Base-by-base conservation (phyloP, 2,888 invertebrate genomes). In the Dicranocentrus wangi region DNA sequence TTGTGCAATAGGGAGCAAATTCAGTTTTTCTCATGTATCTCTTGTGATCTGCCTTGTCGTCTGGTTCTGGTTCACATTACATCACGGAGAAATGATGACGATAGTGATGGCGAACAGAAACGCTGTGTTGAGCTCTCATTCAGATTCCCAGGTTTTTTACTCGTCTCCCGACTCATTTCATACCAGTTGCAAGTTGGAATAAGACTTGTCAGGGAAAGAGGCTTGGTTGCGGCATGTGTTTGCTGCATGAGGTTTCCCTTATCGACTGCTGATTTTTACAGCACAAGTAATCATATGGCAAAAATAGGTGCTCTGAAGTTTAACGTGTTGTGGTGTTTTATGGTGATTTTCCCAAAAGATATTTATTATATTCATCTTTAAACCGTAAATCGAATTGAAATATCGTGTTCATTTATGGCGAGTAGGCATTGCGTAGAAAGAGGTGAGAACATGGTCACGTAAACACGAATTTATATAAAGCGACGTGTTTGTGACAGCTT, bases 401-500 rank as follows among this genome's bases (percentile, higher is more conserved):
- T 39, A 8, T 39, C 13, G 39, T 39, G 39, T 8, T 8, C 7
- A 13, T 8, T 39, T 39, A 39, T 8, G 39, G n/a, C n/a, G 39
- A 13, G 5, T 39, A 39, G 5, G 39, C 5, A 39, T 39, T 5
- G 7, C 13, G 13, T 39, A 13, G 13, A 39, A 39, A 39, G 5
- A 5, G 5, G 7, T 39, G 39, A 39, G 13, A 13, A 39, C 5
- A 39, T 13, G 39, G 39, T 39, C 39, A 39, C n/a, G n/a, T 39
- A 39, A 19, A 51, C 51, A 51, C n/a, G n/a, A n/a, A n/a, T n/a
- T 51, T 15, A 19, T 51, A 47, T 10, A n/a, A 15, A n/a, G 51
- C 15, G 58, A 23, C 10, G 39, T 39, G 39, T 3, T 47, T 27
- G 51, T 69, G 69, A 69, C 69, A 69, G 69, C 23, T 69, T 58